Conservation (phyloP, 2,113 vertebrate genomes). For the Numida meleagris region DNA sequence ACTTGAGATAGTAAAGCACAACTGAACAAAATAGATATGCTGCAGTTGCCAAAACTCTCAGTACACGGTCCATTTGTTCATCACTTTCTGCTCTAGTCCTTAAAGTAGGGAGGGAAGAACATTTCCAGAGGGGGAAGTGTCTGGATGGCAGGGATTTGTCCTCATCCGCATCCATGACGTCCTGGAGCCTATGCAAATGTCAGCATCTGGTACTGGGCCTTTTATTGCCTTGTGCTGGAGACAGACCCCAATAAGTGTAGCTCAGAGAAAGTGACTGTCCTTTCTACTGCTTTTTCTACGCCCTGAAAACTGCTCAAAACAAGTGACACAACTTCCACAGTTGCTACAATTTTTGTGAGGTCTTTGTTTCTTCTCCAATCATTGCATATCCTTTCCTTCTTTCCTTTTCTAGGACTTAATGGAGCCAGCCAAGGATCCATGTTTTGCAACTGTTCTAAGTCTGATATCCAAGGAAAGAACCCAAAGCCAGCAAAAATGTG, state of each 20-base stretch:
- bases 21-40: not conserved
- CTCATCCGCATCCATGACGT: not conserved
- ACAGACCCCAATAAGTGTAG: not conserved
- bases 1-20: not conserved
- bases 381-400: not conserved
- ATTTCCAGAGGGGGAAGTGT: not conserved
- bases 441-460: not conserved
- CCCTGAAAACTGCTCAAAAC: not conserved
- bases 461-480: not conserved
- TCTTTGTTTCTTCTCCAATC: not conserved
- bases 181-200: not conserved
- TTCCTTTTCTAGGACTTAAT: not conserved
- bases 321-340: not conserved
- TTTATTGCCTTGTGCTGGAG: not conserved
- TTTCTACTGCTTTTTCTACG: not conserved
- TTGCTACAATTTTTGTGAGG: not conserved
- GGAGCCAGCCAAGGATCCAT: not conserved
- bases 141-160: not conserved
- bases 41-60: not conserved
- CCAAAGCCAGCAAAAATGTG: not conserved
- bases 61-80: not conserved
- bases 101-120: not conserved
- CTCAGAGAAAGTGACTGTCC: not conserved
- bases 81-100: not conserved
- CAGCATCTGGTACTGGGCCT: not conserved